These are phyloP conservation scores for Phylloscopus whistleri DNA, from an alignment of 2,113 vertebrate genomes.

Conservation along the genomic window DNA sequence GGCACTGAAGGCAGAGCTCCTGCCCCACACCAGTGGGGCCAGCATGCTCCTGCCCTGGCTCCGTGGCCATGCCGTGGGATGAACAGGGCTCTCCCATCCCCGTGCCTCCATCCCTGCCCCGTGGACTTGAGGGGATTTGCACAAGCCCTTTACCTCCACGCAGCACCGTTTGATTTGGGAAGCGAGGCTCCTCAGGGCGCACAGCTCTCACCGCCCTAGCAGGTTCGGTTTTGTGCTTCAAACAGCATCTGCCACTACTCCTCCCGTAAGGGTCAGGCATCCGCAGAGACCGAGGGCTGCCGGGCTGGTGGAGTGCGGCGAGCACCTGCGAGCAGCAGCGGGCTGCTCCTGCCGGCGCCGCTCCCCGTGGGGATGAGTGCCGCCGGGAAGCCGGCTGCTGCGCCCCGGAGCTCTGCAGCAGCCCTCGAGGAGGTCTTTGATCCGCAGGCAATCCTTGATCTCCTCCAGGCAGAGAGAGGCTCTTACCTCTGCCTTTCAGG, in stretches of 20 bases:
- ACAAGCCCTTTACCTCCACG: background rate
- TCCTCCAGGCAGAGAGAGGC: background rate
- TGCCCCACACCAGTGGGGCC: background rate
- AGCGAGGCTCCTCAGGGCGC: background rate
- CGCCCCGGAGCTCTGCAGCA: background rate
- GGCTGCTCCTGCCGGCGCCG: background rate
- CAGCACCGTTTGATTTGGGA: background rate
- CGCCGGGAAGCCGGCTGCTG: background rate
- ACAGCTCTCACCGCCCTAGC: background rate
- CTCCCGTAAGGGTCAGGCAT: conserved; percentile 2
- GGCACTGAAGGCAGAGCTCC: background rate
- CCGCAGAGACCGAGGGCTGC: background rate
- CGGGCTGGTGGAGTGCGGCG: background rate
- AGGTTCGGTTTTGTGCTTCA: background rate
- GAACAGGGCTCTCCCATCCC: background rate
- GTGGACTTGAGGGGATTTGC: background rate
- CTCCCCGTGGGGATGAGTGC: background rate
- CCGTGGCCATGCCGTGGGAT: accelerated
- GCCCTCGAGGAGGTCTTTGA: conserved; percentile 23
- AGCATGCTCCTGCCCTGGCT: background rate
- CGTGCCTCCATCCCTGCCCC: background rate
- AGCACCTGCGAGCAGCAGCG: background rate
- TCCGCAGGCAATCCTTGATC: background rate
- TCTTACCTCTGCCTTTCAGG: background rate
- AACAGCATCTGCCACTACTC: conserved; percentile 9